phyloP scores from a whole-genome alignment of 64 coral and sea anemone genomes.

The Dendrophyllia cribrosa region DNA sequence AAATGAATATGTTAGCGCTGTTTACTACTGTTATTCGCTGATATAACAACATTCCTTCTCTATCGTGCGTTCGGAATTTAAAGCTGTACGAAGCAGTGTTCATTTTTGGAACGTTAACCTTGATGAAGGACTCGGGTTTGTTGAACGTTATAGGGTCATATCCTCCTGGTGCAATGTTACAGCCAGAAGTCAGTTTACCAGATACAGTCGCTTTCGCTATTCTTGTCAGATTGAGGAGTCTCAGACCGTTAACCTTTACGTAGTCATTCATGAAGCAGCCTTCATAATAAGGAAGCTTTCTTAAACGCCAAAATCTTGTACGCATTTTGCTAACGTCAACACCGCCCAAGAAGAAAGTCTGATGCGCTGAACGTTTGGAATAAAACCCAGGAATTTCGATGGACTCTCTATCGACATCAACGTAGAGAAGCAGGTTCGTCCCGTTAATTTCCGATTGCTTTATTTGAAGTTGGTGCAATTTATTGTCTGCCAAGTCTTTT shows the following conservation, averaged over 20 bases:
- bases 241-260: slow-evolving; percentile 37
- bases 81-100: slow-evolving; percentile 75
- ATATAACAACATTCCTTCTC: slow-evolving; percentile 74
- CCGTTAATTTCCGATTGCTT: neutral
- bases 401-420: slow-evolving; percentile 10
- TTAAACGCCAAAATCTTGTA: neutral
- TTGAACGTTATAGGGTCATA: slow-evolving; percentile 71
- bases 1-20: slow-evolving; percentile 55
- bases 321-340: slow-evolving; percentile 36
- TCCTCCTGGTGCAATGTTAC: neutral
- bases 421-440: slow-evolving; percentile 6
- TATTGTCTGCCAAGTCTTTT: slow-evolving; percentile 77
- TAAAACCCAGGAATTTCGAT: slow-evolving; percentile 42
- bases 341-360: slow-evolving; percentile 78
- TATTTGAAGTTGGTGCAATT: slow-evolving; percentile 83
- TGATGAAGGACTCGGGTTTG: slow-evolving; percentile 59
- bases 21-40: slow-evolving; percentile 37
- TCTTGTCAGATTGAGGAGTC: slow-evolving; percentile 45
- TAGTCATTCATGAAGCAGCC: slow-evolving; percentile 71
- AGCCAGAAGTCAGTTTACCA: slow-evolving; percentile 36
- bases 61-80: slow-evolving; percentile 80
- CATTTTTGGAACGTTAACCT: slow-evolving; percentile 23
- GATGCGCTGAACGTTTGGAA: slow-evolving; percentile 42
- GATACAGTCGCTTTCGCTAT: slow-evolving; percentile 35
- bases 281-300: slow-evolving; percentile 69